Base-by-base conservation (phyloP, 2,113 vertebrate genomes). In the Taxidea taxus region DNA sequence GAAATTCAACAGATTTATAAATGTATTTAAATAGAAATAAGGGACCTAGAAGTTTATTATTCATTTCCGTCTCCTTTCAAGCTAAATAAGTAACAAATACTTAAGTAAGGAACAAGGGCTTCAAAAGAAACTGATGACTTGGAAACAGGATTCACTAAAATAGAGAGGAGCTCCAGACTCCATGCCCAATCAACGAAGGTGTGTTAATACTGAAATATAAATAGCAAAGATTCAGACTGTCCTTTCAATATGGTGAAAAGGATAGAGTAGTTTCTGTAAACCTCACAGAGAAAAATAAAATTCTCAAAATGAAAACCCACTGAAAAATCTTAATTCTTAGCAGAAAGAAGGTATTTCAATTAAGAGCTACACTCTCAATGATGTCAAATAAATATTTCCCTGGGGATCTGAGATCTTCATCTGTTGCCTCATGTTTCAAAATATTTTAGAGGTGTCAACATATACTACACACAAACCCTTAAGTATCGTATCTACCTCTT, bases 171-270 rank as follows among this genome's bases (percentile, higher is more conserved):
- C 95, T 98, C 98, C 84, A 95, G 96, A 96, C 95, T 98, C 95
- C 96, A 94, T 97, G 98, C 97, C 98, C 97, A 97, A 91, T 88
- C 97, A 94, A 58, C 82, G 96, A 98, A 98, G 97, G 97, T 97
- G 96, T 90, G 90, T 98, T 98, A 99, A 98, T 98, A 98, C 98
- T 98, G 98, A 98, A 98, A 96, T 64, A 93, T 29, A 98, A 98
- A 93, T 34, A 97, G 81, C 77, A 96, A 97, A 82, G 90, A 95
- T 92, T 97, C 88, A 85, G 92, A 97, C 4, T 82, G 83, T 72
- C 95, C 98, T 98, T 95, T 97, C 83, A 89, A 47, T 31, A 51
- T 72, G 82, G 90, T 72, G 95, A 97, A 90, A 56, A 34, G 93
- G 56, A 47, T 3, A 98, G 78, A 92, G 94, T 51, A 68, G 82